Percentiles rank a stretch among this genome's conserved stretches.
phyloP scores from a whole-genome alignment of 2,113 vertebrate genomes.

The Morone chrysops region DNA sequence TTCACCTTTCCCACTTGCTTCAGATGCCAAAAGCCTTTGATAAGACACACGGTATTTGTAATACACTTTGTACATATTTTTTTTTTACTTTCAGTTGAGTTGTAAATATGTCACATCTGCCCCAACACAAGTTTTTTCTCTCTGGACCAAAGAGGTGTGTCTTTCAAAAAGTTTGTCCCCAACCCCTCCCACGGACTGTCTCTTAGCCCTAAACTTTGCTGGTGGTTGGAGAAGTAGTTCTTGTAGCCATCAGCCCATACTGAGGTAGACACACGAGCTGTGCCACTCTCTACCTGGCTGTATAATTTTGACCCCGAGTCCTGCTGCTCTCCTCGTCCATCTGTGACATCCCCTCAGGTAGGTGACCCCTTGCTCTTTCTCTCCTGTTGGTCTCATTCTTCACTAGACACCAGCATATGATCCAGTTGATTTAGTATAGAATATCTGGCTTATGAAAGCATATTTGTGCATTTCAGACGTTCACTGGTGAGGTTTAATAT shows the following conservation, averaged over 20 bases:
- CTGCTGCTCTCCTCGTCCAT: not conserved
- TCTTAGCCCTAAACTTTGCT: conserved; percentile 72
- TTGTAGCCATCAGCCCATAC: conserved; percentile 44
- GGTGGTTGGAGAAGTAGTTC: conserved; percentile 67
- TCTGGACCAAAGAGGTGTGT: conserved; percentile 78
- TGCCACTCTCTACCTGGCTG: conserved; percentile 17
- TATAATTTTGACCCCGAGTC: not conserved
- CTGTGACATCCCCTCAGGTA: conserved; percentile 65
- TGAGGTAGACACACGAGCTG: conserved; percentile 18
- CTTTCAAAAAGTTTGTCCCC: conserved; percentile 63
- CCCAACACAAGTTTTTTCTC: conserved; percentile 20
- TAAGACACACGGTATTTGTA: not conserved
- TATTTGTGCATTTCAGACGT: not conserved
- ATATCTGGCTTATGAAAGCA: not conserved
- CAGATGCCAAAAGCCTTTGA: not conserved
- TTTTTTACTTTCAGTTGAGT: not conserved
- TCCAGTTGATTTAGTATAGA: not conserved
- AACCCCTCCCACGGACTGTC: conserved; percentile 77
- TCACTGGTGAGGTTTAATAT: not conserved
- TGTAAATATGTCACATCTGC: conserved; percentile 24
- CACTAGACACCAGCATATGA: not conserved
- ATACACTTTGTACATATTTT: conserved; percentile 1
- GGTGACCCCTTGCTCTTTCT: conserved; percentile 26
- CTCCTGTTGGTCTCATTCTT: not conserved
- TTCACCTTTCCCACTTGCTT: not conserved